Base-by-base conservation (phyloP, 2,797 vertebrate genomes). In the Sebastes ruberrimus region DNA sequence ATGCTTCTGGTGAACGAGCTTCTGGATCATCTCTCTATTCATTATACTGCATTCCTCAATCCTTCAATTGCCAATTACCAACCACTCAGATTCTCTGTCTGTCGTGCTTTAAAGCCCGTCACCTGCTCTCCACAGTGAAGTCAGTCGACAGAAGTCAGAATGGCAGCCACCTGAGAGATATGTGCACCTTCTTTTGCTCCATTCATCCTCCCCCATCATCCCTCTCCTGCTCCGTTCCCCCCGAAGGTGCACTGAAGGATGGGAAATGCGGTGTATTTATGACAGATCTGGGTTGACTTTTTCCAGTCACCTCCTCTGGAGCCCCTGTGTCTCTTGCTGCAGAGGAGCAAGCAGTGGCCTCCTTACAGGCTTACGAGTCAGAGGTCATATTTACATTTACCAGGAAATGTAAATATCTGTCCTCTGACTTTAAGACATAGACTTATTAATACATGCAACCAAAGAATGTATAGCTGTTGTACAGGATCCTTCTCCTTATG, bases 231-330 rank as follows among this genome's bases (percentile, higher is more conserved):
- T 81, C 67, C 5, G 7, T 76, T 88, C 81, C 72, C 70, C 84
- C 74, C 23, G 2, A 66, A 82, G 79, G 76, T 8, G 76, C 65
- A 75, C 49, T 78, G 80, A 78, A 83, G 90, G 87, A 90, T 88
- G 83, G 85, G 81, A 84, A 79, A 82, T 78, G 67, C 14, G 6
- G 59, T 66, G 42, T 78, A 65, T 86, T 85, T 78, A 78, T 91
- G 91, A 91, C 90, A 92, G 88, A 93, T 90, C 85, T 92, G 78
- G 92, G 93, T 89, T 93, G 87, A 82, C 73, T 86, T 73, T 70
- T 80, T 72, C 72, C 46, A 49, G 53, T 85, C 78, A 79, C 69
- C 78, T 84, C 72, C 42, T 82, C 69, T 73, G 28, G 71, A 71
- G 74, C 74, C 7, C 27, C 23, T 6, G 6, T 60, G 59, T 79